Conservation (phyloP, 2,888 invertebrate species). For the Belgica antarctica region DNA sequence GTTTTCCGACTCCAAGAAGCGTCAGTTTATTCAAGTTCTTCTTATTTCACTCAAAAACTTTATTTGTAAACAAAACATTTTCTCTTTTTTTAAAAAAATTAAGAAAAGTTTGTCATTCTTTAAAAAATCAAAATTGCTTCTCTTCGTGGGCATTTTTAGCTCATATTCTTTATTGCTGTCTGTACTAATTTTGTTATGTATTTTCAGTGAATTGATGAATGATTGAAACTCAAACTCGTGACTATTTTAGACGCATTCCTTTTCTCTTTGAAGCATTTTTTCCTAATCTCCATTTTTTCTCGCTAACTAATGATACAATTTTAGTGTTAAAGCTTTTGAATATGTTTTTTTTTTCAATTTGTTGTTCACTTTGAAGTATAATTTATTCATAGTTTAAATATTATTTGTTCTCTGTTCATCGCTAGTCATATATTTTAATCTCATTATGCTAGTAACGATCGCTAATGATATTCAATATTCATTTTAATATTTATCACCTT, state of each 20-base stretch:
- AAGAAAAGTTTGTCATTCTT: too few species aligned
- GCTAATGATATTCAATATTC: slow-evolving; percentile 1
- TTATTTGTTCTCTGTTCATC: background rate
- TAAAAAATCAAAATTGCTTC: too few species aligned
- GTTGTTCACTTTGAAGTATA: slow-evolving; percentile 7
- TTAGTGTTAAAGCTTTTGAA: slow-evolving; percentile 15
- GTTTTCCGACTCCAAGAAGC: too few species aligned
- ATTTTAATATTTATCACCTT: slow-evolving; percentile 1
- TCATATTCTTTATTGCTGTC: background rate
- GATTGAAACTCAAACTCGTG: background rate
- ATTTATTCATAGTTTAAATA: background rate
- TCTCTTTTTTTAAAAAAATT: too few species aligned
- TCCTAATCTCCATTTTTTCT: background rate
- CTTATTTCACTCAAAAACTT: too few species aligned
- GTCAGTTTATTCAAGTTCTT: too few species aligned
- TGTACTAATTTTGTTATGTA: background rate
- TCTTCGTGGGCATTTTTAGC: too few species aligned
- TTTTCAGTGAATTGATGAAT: background rate
- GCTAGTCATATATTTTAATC: slow-evolving; percentile 7
- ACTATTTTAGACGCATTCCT: background rate
- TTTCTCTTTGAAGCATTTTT: background rate
- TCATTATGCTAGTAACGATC: slow-evolving; percentile 9
- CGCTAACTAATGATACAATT: slow-evolving; percentile 11
- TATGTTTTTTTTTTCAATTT: too few species aligned
- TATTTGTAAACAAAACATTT: too few species aligned